These are phyloP conservation scores for Mimumesa dahlbomi DNA, from an alignment of 2,888 invertebrate species.

Conservation along the genomic window DNA sequence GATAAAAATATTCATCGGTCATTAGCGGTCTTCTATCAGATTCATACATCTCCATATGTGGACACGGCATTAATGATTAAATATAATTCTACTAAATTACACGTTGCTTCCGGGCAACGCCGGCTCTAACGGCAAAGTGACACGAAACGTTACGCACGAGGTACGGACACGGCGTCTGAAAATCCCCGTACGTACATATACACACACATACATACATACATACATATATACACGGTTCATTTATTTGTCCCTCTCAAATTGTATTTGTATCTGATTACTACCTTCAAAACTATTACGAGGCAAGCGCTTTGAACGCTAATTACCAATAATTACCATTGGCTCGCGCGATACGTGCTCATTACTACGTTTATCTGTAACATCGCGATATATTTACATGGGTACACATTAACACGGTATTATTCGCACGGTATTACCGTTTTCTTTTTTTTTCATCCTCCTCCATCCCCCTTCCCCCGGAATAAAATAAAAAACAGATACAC, in stretches of 20 bases:
- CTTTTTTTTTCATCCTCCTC: neutral
- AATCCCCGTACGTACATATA: constrained; percentile 6
- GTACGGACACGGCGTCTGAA: constrained; percentile 2
- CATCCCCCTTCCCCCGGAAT: too few relatives aligned
- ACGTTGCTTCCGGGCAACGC: constrained; percentile 47
- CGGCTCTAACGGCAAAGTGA: constrained; percentile 49
- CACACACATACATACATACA: too few relatives aligned
- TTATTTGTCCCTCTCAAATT: constrained; percentile 12
- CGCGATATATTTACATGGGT: neutral
- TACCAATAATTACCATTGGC: constrained; percentile 34
- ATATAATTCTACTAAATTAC: constrained; percentile 57
- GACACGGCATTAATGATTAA: constrained; percentile 59
- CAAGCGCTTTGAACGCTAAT: constrained; percentile 33
- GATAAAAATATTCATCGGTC: constrained; percentile 47
- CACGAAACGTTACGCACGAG: constrained; percentile 52
- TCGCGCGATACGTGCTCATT: constrained; percentile 25
- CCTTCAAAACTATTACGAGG: constrained; percentile 21
- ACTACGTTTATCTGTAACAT: constrained; percentile 11
- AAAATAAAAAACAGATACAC: neutral
- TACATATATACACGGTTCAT: neutral
- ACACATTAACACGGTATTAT: neutral
- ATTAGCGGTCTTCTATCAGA: constrained; percentile 41
- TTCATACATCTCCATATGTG: constrained; percentile 44
- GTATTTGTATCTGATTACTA: constrained; percentile 16
- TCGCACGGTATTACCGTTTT: neutral